A percentile compares a stretch with the other conserved stretches of the same genome.
Conservation (phyloP, 2,797 vertebrate species). For the Craterocephalus amniculus region DNA sequence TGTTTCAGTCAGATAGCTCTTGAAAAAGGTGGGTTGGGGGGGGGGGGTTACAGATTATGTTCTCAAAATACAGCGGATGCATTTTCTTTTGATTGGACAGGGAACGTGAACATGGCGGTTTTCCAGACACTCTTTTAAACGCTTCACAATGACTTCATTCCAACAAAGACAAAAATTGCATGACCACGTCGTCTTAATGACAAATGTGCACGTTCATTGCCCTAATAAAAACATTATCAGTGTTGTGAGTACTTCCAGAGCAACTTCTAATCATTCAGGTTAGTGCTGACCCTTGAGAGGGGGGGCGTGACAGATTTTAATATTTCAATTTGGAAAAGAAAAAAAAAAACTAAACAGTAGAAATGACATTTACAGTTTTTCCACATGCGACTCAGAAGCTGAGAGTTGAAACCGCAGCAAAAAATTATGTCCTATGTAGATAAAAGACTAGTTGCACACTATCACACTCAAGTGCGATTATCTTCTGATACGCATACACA, state of each 20-base stretch:
- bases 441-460: conserved; percentile 63
- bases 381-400: conserved; percentile 85
- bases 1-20: conserved; percentile 63
- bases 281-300: conserved; percentile 67
- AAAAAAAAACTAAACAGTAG: conserved; percentile 73
- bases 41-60: conserved; percentile 44
- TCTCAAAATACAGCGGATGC: conserved; percentile 72
- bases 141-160: conserved; percentile 62
- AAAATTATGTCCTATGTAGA: conserved; percentile 61
- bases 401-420: conserved; percentile 77
- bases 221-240: conserved; percentile 47
- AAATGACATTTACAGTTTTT: conserved; percentile 86
- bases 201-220: conserved; percentile 58
- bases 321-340: conserved; percentile 64
- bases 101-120: conserved; percentile 56
- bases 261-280: conserved; percentile 64
- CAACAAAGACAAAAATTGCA: conserved; percentile 43
- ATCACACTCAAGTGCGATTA: conserved; percentile 37
- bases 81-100: conserved; percentile 59
- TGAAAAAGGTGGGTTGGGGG: not conserved
- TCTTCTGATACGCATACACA: conserved; percentile 17
- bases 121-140: conserved; percentile 71
- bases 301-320: conserved; percentile 62
- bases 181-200: conserved; percentile 57
- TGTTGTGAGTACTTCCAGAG: conserved; percentile 52